phyloP scores from a whole-genome alignment of 2,888 invertebrate species.

The Apotomis capreana region DNA sequence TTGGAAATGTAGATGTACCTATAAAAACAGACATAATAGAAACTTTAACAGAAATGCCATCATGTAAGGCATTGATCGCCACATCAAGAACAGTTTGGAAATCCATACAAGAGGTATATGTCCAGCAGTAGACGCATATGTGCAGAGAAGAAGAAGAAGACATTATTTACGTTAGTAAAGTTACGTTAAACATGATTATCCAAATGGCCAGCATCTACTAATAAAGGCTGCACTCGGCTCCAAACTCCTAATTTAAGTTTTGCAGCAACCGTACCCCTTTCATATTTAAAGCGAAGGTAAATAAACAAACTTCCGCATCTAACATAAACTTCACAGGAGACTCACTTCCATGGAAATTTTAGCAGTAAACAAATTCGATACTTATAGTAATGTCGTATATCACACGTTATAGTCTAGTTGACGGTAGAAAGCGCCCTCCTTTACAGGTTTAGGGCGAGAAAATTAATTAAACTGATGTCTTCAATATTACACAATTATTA shows the following conservation, averaged over 20 bases:
- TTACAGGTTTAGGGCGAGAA: conserved; percentile 9
- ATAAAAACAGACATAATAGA: too few relatives aligned
- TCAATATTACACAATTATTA: conserved; percentile 23
- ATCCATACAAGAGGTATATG: too few relatives aligned
- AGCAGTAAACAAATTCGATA: conserved; percentile 8
- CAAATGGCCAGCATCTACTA: not conserved
- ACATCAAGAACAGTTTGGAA: too few relatives aligned
- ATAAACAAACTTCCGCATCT: not conserved
- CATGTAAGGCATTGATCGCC: too few relatives aligned
- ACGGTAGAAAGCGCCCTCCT: conserved; percentile 13
- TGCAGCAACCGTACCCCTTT: not conserved
- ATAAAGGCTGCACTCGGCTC: not conserved
- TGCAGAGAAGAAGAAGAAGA: too few relatives aligned
- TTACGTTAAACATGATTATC: too few relatives aligned
- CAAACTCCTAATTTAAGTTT: not conserved
- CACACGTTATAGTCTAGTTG: conserved; percentile 2
- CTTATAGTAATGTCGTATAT: conserved; percentile 2
- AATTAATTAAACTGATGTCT: conserved; percentile 24
- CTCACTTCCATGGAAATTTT: not conserved
- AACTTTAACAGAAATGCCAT: too few relatives aligned
- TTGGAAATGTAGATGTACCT: too few relatives aligned
- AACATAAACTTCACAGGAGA: not conserved
- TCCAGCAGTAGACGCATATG: too few relatives aligned
- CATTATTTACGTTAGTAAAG: too few relatives aligned
- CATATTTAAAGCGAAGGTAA: not conserved